Conservation (phyloP, 2,888 invertebrate genomes). For the Tubulanus polymorphus region DNA sequence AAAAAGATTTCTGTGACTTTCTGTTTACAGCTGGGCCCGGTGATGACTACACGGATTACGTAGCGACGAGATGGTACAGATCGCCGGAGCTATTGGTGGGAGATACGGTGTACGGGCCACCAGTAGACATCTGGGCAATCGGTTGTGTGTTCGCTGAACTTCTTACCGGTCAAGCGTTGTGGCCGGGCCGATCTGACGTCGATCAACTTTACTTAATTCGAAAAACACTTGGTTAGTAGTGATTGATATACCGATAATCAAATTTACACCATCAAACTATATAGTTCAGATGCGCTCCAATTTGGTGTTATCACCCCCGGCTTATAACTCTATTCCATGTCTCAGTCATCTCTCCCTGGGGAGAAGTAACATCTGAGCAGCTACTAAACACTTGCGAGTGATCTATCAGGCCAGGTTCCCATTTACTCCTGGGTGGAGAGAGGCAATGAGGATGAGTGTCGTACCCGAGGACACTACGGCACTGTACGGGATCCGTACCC, state of each 20-base stretch:
- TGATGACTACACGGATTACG: constrained; percentile 98
- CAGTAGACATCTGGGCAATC: constrained; percentile 98
- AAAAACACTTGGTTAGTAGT: constrained; percentile 70
- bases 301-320: too few relatives aligned
- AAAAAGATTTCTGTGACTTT: constrained; percentile 26
- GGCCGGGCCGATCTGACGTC: constrained; percentile 98
- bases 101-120: constrained; percentile 71
- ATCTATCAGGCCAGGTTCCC: too few relatives aligned
- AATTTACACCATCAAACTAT: too few relatives aligned
- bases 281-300: too few relatives aligned
- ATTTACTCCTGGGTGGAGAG: too few relatives aligned
- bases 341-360: too few relatives aligned
- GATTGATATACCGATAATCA: neutral
- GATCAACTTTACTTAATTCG: constrained; percentile 96
- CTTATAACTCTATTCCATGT: too few relatives aligned
- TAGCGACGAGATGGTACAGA: constrained; percentile 97
- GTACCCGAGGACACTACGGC: too few relatives aligned
- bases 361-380: too few relatives aligned
- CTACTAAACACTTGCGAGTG: too few relatives aligned
- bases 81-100: constrained; percentile 96
- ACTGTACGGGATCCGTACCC: too few relatives aligned
- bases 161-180: constrained; percentile 57
- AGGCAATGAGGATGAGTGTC: too few relatives aligned
- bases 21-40: constrained; percentile 69
- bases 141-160: constrained; percentile 62